phyloP scores from a whole-genome alignment of 2,797 vertebrate species.

The Semotilus atromaculatus region DNA sequence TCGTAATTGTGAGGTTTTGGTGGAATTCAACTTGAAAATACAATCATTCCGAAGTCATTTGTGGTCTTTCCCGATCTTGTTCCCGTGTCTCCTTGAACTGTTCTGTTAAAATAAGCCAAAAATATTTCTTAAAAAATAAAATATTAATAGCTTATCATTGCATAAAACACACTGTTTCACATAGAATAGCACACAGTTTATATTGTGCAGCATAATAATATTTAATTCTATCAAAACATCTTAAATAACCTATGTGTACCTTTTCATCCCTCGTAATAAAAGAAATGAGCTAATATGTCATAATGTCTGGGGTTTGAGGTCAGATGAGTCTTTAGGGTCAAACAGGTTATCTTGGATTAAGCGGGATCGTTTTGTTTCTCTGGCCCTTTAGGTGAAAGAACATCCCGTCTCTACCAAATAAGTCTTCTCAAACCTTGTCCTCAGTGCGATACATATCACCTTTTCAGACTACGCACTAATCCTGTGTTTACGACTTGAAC shows the following conservation, averaged over 20 bases:
- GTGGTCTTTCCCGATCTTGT: background rate
- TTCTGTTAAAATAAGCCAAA: background rate
- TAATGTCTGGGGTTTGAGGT: background rate
- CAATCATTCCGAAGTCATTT: background rate
- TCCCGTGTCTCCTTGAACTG: background rate
- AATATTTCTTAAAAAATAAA: too few species aligned
- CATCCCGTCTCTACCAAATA: slow-evolving; percentile 34
- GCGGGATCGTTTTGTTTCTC: slow-evolving; percentile 1
- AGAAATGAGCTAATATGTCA: background rate
- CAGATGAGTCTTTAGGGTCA: background rate
- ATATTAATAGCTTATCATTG: background rate
- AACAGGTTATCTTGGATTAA: slow-evolving; percentile 19
- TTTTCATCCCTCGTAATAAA: background rate
- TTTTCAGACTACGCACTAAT: slow-evolving; percentile 39
- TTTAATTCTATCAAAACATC: background rate
- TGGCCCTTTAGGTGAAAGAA: slow-evolving; percentile 25
- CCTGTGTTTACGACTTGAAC: slow-evolving; percentile 36
- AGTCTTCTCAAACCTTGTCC: slow-evolving; percentile 23
- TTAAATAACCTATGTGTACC: background rate
- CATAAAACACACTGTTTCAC: background rate
- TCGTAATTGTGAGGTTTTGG: too few species aligned
- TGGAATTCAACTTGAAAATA: background rate
- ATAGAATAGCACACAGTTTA: background rate
- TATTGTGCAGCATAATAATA: background rate
- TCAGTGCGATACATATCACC: slow-evolving; percentile 31